These are phyloP conservation scores for Ophion ventricosus DNA, from an alignment of 2,888 invertebrate species.

Conservation along the genomic window DNA sequence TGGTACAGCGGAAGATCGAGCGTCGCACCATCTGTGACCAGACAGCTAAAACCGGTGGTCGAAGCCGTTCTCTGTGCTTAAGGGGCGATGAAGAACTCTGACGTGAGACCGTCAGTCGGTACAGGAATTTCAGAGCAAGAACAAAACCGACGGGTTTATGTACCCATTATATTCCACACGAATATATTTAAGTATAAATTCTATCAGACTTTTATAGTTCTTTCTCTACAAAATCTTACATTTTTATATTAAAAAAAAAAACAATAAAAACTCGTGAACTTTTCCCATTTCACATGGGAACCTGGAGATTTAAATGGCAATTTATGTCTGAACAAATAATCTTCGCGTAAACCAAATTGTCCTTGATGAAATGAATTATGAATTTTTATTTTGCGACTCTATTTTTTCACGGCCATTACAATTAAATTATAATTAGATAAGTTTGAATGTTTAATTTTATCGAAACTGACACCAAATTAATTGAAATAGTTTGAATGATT, in stretches of 20 bases:
- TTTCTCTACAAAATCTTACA: neutral
- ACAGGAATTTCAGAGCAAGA: conserved; percentile 40
- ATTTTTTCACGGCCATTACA: too few species aligned
- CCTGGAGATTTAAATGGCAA: neutral
- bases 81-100: conserved; percentile 60
- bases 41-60: conserved; percentile 67
- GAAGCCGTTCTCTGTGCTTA: conserved; percentile 61
- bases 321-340: too few species aligned
- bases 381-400: too few species aligned
- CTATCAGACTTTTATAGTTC: conserved; percentile 10
- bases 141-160: conserved; percentile 26
- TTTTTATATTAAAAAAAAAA: conserved; percentile 5
- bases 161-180: conserved; percentile 6
- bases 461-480: too few species aligned
- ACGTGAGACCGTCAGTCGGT: conserved; percentile 65
- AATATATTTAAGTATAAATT: conserved; percentile 5
- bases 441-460: too few species aligned
- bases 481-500: too few species aligned
- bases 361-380: too few species aligned
- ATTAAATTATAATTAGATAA: too few species aligned
- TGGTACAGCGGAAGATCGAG: conserved; percentile 63
- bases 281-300: too few species aligned
- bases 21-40: conserved; percentile 75
- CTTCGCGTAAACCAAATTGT: too few species aligned
- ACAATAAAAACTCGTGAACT: neutral